Conservation (phyloP, 2,797 vertebrate genomes). For the Ptychobarbus kaznakovi region DNA sequence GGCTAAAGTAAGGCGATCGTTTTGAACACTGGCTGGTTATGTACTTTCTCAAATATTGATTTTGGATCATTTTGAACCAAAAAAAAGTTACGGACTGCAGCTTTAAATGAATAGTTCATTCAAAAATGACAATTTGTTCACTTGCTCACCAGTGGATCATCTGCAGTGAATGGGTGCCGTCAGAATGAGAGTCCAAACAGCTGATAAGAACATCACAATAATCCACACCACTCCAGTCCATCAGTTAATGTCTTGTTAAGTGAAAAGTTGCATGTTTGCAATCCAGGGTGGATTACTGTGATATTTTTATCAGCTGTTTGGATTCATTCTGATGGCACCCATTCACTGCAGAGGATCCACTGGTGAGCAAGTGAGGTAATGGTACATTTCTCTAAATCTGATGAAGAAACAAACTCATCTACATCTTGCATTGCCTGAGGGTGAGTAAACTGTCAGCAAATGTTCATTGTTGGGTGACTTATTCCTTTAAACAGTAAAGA, state of each 20-base stretch:
- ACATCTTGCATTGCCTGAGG: background rate
- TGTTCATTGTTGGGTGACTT: background rate
- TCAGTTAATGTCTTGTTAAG: background rate
- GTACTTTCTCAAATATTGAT: too few relatives aligned
- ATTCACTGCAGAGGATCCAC: background rate
- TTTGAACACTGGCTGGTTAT: too few relatives aligned
- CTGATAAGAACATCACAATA: background rate
- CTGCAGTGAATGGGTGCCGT: background rate
- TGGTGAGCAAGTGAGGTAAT: background rate
- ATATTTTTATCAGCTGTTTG: background rate
- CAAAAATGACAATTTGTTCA: background rate
- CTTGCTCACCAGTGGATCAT: background rate
- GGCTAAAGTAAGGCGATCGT: too few relatives aligned
- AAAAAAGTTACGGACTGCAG: too few relatives aligned
- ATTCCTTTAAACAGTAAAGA: background rate
- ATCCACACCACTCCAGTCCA: background rate
- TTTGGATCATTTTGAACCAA: too few relatives aligned
- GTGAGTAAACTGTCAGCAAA: background rate
- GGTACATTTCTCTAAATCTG: too few relatives aligned
- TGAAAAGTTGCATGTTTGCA: background rate
- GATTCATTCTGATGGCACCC: background rate
- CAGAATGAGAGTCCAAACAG: background rate
- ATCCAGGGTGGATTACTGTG: background rate
- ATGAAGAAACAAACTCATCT: background rate
- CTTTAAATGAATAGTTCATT: background rate